Percentiles rank a stretch among this genome's conserved stretches.
phyloP scores from a whole-genome alignment of 2,888 invertebrate species.

The Dryobotodes eremita region DNA sequence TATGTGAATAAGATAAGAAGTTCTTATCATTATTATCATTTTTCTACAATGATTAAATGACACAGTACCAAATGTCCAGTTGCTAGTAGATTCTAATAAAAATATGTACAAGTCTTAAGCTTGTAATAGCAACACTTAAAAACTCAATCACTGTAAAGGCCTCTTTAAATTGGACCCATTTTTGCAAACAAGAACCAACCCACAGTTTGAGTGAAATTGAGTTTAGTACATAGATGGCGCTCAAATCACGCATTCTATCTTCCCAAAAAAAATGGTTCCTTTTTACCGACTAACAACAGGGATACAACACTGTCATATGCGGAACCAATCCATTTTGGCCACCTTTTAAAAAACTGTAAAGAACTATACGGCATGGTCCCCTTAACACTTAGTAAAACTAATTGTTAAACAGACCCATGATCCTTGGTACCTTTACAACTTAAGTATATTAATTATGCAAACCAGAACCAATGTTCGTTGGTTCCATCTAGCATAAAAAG shows the following conservation, averaged over 20 bases:
- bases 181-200: too few relatives aligned
- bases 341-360: constrained; percentile 38
- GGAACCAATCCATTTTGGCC: constrained; percentile 41
- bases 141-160: background rate
- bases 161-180: background rate
- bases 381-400: constrained; percentile 37
- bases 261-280: constrained; percentile 33
- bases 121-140: background rate
- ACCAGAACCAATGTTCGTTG: constrained; percentile 39
- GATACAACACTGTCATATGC: constrained; percentile 33
- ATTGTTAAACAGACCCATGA: constrained; percentile 36
- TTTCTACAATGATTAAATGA: constrained; percentile 37
- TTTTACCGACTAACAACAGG: constrained; percentile 32
- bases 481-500: constrained; percentile 38
- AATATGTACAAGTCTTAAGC: background rate
- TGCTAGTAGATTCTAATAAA: constrained; percentile 24
- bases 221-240: constrained; percentile 6
- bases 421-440: constrained; percentile 24
- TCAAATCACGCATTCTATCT: constrained; percentile 31
- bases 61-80: constrained; percentile 28
- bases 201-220: constrained; percentile 20
- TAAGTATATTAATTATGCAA: constrained; percentile 37
- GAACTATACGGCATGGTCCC: constrained; percentile 34
- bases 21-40: constrained; percentile 49
- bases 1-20: constrained; percentile 45